A percentile compares a stretch with the other conserved stretches of the same genome.
Conservation (phyloP, 1,140 invertebrate genomes). For the Aphelinus certus region DNA sequence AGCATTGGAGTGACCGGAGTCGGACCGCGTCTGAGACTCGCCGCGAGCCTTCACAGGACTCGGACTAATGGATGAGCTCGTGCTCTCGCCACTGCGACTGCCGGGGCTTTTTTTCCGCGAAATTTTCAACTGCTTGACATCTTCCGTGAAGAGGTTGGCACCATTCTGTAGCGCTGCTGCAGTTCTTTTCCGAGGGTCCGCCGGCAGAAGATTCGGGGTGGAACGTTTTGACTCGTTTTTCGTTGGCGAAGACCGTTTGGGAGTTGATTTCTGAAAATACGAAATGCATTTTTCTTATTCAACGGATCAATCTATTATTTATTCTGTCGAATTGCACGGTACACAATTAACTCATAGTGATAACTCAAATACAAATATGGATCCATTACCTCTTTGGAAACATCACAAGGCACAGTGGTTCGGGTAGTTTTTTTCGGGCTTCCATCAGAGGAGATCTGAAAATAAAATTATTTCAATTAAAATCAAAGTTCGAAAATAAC, state of each 20-base stretch:
- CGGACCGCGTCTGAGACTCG: neutral
- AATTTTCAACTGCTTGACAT: neutral
- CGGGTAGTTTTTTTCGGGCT: constrained; percentile 10
- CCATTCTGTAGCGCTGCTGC: constrained; percentile 21
- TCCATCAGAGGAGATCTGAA: constrained; percentile 22
- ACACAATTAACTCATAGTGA: no score
- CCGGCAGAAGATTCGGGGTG: neutral
- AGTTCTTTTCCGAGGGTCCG: constrained; percentile 12
- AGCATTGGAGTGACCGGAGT: constrained; percentile 21
- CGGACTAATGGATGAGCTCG: constrained; percentile 10
- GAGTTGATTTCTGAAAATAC: neutral
- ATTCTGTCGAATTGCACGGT: no score
- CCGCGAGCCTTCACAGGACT: constrained; percentile 25
- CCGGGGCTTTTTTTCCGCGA: neutral
- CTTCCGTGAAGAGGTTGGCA: neutral
- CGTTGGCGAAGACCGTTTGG: neutral
- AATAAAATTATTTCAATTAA: constrained; percentile 16
- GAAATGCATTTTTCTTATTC: neutral
- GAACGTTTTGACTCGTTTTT: neutral
- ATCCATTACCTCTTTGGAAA: neutral
- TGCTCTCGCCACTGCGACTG: neutral
- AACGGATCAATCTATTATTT: no score
- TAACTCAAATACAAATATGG: no score
- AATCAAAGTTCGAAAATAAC: no score
- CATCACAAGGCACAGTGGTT: constrained; percentile 32